Evolutionary conservation across 1,140 invertebrate species (phyloP), one percentile per base, ranked within the genome.

Genomic region (Drosophila burlai): DNA sequence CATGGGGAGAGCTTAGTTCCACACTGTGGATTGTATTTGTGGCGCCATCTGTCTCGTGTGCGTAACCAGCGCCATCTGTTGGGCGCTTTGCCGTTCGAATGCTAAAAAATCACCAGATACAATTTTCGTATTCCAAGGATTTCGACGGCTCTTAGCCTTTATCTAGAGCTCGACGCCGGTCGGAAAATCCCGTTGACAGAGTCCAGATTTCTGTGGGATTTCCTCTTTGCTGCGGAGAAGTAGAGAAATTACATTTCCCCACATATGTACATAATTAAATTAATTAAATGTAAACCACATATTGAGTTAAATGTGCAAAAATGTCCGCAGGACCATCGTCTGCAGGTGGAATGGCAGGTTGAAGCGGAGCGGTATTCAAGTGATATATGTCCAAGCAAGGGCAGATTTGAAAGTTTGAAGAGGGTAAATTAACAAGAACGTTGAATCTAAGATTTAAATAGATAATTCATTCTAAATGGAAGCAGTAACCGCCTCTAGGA

Each of bases 251-350:
- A 24, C 36, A 40, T 68, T 71, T 55, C 71, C 73, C 75, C 79
- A 55, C 52, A 55, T 38, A 36, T 40, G 15, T 71, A 68, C 87
- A 83, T 87, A 81, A 87, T 87, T 89, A 84, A 87, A 87, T 87
- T 87, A 87, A 87, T 87, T 87, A 84, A 84, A 87, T 84, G 77
- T 78, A 83, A 89, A 76, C 84, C 84, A 84, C 84, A 87, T 89
- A 87, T 87, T 87, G 84, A 87, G 84, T 87, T 87, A 89, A 89
- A 87, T 89, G 81, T 69, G 66, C 77, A 89, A 89, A 89, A 87
- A 81, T 83, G 73, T 75, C 69, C 76, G 79, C 79, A 65, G 61
- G 83, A 64, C 62, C 80, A 67, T 63, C 18, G 58, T 16, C 43
- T 73, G 61, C 42, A 38, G 52, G 45, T 66, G 47, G 26, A 83